Percentiles rank a stretch among this genome's conserved stretches.
These are phyloP conservation scores for Phalloptychus januarius DNA, from an alignment of 2,797 vertebrate genomes.

Conservation along the genomic window DNA sequence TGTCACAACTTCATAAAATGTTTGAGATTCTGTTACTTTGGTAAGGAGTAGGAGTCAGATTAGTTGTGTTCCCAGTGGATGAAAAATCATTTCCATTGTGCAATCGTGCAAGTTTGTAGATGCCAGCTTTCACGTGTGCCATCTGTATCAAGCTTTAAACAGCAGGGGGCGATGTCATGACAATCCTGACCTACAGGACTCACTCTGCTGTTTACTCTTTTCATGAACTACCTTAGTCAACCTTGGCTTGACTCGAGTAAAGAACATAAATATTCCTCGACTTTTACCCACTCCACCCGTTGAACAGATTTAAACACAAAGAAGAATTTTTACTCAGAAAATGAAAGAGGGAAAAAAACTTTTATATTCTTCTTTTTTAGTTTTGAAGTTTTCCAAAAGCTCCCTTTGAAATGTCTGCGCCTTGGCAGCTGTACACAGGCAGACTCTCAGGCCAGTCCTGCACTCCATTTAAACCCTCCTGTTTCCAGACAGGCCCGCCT, in stretches of 20 bases:
- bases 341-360: constrained; percentile 5
- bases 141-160: constrained; percentile 40
- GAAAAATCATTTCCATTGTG: background rate
- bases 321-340: constrained; percentile 47
- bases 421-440: constrained; percentile 50
- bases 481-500: constrained; percentile 44
- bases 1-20: background rate
- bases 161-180: constrained; percentile 69
- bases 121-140: background rate
- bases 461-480: constrained; percentile 26
- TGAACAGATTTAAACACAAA: constrained; percentile 34
- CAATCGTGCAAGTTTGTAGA: background rate
- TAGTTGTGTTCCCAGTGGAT: background rate
- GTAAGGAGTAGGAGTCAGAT: constrained; percentile 22
- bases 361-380: constrained; percentile 49
- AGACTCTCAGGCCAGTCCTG: constrained; percentile 24
- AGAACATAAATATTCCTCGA: constrained; percentile 50
- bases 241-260: constrained; percentile 30
- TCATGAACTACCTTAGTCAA: constrained; percentile 4
- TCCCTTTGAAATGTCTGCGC: constrained; percentile 52
- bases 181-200: constrained; percentile 8
- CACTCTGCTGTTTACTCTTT: background rate
- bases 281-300: constrained; percentile 19
- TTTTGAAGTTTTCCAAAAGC: constrained; percentile 18
- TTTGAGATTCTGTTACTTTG: background rate